Evolutionary conservation across 2,888 invertebrate genomes (phyloP), one percentile per base, ranked within the genome.

Genomic region (Epistrophella euchroma): DNA sequence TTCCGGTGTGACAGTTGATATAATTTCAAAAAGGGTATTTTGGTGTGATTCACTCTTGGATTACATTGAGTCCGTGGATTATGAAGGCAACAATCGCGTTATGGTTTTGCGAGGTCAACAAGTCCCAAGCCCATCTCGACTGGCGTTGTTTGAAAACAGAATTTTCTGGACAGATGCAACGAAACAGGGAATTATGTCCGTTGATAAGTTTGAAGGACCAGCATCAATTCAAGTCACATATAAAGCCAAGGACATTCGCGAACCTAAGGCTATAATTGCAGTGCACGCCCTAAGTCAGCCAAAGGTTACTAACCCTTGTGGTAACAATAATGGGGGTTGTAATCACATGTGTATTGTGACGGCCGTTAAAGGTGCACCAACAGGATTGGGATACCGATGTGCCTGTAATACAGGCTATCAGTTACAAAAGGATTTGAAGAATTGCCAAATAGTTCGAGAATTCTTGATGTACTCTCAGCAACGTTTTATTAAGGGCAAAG

Each of bases 31-130:
- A 89, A 93, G 99, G 66, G 95, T 99, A 9, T 99, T 97, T 93
- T 99, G 99, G 98, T 98, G 98, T 90, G 99, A 99, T 91, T 97
- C 98, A 0, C 93, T 98, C 15, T 93, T 99, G 72, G 98, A 99
- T 93, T 98, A 98, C 91, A 98, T 99, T 88, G 98, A 99, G 91
- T 97, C 98, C 0, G 97, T 98, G 0, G 97, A 98, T 92, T 99
- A 99, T 92, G 95, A 97, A 70, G 98, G 98, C 0, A 94, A 95
- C 82, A 95, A 96, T 88, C 94, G 98, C 87, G 96, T 96, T 84
- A 94, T 97, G 91, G 96, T 97, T 0, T 93, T 97, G 3, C 93
- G 97, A 79, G 97, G 97, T 2, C 96, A 96, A 85, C 95, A 96
- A 86, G 97, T 98, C 0, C 98, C 98, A 4, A 96, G 96, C 68